Base-by-base conservation (phyloP, 2,888 invertebrate genomes). In the Athalia cordata region DNA sequence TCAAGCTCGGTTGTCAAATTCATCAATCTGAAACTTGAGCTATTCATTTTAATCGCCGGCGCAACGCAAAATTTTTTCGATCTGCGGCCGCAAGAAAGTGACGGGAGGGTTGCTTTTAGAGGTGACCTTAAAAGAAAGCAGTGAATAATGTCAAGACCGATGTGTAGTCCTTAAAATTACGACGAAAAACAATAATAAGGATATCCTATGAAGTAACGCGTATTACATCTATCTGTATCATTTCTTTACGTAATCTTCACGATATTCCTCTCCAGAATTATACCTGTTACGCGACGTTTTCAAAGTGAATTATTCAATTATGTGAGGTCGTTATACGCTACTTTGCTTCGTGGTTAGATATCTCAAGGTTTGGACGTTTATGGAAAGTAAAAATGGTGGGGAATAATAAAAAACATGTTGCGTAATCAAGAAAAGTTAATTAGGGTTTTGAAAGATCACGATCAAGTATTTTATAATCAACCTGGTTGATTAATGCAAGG, bases 11-110 rank as follows among this genome's bases (percentile, higher is more conserved):
- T 55, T 70, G 55, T 55, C 70, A 55, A 70, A 70, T 70, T 55
- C 52, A 70, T 57, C 57, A 55, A 70, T 52, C 70, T 55, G 70
- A 70, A 70, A 52, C 70, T 70, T 70, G 70, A 70, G 57, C 70
- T 70, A 70, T 70, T 70, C 55, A 70, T 70, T 70, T 70, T 29
- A 70, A 70, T 70, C 70, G 55, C 55, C 45, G 43, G 52, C 43
- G 45, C n/a, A 70, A 55, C 52, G 57, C 11, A 70, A 43, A 70
- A 15, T 55, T 55, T 70, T 70, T 70, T 50, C 70, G 43, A 7
- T 43, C 45, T 57, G 11, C 45, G n/a, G 52, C 70, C 43, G 8
- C 29, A 55, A 45, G 55, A n/a, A 15, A 43, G 43, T 43, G 13
- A 70, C 57, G 43, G 11, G 43, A 70, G 70, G 55, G 70, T 70